Percentiles rank a stretch among this genome's conserved stretches.
phyloP scores from a whole-genome alignment of 2,113 vertebrate genomes.

The Mormyrus lacerda region DNA sequence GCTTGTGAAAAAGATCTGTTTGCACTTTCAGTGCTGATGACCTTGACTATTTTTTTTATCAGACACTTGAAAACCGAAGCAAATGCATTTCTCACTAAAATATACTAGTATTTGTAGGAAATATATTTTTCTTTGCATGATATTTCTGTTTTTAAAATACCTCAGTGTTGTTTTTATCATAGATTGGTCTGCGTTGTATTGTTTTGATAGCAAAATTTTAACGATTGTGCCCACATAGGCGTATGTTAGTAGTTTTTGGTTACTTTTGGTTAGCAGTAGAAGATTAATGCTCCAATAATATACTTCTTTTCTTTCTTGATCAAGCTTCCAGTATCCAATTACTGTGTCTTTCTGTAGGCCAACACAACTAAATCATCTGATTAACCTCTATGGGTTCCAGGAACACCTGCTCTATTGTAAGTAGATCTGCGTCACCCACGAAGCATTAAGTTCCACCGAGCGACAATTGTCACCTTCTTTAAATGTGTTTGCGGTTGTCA shows the following conservation, averaged over 20 bases:
- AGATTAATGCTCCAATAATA: background rate
- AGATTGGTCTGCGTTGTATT: background rate
- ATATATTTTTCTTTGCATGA: background rate
- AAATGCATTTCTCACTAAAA: background rate
- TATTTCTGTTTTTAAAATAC: background rate
- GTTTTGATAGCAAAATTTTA: background rate
- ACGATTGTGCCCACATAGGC: background rate
- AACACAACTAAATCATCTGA: conserved; percentile 78
- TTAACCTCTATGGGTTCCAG: conserved; percentile 82
- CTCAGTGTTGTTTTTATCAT: background rate
- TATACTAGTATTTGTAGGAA: background rate
- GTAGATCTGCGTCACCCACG: conserved; percentile 40
- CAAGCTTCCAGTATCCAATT: background rate
- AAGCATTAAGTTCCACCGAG: background rate
- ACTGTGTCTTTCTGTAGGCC: conserved; percentile 61
- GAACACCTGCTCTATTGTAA: conserved; percentile 95
- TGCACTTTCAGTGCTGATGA: background rate
- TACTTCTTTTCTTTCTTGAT: background rate
- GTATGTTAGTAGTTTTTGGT: background rate
- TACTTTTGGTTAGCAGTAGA: background rate
- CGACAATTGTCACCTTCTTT: background rate
- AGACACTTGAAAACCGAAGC: background rate
- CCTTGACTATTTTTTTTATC: background rate
- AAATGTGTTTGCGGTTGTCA: background rate
- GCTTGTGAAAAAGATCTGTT: background rate